Evolutionary conservation across 2,888 invertebrate genomes (phyloP).

Genomic region (Andrena trimmerana): DNA sequence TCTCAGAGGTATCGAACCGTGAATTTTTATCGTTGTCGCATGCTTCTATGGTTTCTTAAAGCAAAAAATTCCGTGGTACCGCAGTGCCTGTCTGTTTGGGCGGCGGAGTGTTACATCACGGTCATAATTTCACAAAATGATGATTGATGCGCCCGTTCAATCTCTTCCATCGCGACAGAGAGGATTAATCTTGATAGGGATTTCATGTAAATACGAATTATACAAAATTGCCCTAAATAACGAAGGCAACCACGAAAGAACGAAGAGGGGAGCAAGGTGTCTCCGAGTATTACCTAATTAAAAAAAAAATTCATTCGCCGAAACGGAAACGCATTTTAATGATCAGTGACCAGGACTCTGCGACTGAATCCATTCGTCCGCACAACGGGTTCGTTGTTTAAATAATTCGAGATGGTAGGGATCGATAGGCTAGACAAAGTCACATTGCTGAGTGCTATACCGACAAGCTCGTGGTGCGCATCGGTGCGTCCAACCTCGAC

Average conservation of each 20-base stretch:
- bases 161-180: conserved; percentile 37
- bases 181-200: conserved; percentile 53
- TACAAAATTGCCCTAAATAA: conserved; percentile 40
- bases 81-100: too few species aligned
- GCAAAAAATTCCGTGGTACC: too few species aligned
- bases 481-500: not conserved
- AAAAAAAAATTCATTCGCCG: not conserved
- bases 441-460: not conserved
- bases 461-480: not conserved
- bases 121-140: conserved; percentile 36
- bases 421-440: not conserved
- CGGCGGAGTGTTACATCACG: conserved; percentile 18
- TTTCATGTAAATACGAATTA: conserved; percentile 53
- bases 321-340: not conserved
- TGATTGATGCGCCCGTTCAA: conserved; percentile 47
- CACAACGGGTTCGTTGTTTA: not conserved
- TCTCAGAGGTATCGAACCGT: not conserved
- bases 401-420: not conserved
- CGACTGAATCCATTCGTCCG: not conserved
- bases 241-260: not conserved
- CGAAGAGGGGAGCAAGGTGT: not conserved
- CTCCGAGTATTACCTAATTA: conserved; percentile 2
- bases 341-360: not conserved
- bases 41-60: too few species aligned
- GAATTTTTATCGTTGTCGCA: too few species aligned